Evolutionary conservation across 2,797 vertebrate genomes (phyloP).

Genomic region (Apogon hyalosoma): DNA sequence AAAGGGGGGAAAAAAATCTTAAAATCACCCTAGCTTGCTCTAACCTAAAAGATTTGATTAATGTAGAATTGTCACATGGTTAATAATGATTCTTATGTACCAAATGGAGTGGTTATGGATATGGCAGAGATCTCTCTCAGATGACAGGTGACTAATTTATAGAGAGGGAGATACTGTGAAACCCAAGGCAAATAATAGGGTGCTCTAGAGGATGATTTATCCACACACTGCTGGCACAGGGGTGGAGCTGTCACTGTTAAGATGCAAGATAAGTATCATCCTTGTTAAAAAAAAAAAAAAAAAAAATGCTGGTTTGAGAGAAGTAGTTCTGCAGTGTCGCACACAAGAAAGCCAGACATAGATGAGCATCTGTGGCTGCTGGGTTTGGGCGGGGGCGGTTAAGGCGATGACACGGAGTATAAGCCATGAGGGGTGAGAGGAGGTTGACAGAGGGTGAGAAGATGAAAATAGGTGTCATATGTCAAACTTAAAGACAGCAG

Average conservation of each 20-base stretch:
- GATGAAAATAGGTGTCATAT: constrained; percentile 53
- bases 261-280: constrained; percentile 53
- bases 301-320: constrained; percentile 22
- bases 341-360: constrained; percentile 40
- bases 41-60: constrained; percentile 37
- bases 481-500: constrained; percentile 29
- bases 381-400: constrained; percentile 30
- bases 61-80: constrained; percentile 36
- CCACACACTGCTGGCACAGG: constrained; percentile 28
- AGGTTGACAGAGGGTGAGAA: constrained; percentile 49
- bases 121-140: constrained; percentile 27
- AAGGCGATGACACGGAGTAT: constrained; percentile 35
- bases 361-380: constrained; percentile 39
- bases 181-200: constrained; percentile 41
- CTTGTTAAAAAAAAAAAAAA: constrained; percentile 45
- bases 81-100: constrained; percentile 29
- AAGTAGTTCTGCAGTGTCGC: constrained; percentile 28
- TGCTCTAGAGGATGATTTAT: constrained; percentile 43
- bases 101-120: constrained; percentile 26
- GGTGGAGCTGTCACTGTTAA: constrained; percentile 53
- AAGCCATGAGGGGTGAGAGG: constrained; percentile 38
- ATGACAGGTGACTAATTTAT: constrained; percentile 46
- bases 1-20: constrained; percentile 19
- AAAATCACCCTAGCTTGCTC: constrained; percentile 36
- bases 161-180: constrained; percentile 32